Evolutionary conservation across 2,888 invertebrate genomes (phyloP), one percentile per base, ranked within the genome.

Genomic region (Herminia tarsipennalis): DNA sequence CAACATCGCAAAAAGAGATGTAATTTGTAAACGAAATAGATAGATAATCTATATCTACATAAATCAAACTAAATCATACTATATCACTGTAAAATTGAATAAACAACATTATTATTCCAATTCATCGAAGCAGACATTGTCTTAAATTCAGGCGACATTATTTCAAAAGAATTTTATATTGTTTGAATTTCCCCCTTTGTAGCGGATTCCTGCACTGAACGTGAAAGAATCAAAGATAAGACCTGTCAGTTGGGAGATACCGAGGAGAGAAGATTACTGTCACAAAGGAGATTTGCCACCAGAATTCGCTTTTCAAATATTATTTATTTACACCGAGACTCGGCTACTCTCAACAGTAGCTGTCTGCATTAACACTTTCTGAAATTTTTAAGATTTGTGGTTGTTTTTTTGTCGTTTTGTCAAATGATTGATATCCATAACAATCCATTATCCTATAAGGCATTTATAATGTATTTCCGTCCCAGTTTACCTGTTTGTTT

Each of bases 211-310:
- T 25, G 48, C 28, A 27, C 10, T 17, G 29, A 27, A 56, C 33
- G 43, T 25, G 35, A 17, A 46, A 36, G 60, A 65, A 56, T 60
- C 56, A 56, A 50, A 53, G 50, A 56, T 60, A 65, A 60, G 56
- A 53, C 30, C 61, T 51, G 62, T 60, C 66, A 56, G 46, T 48
- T 44, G 32, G 40, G 41, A 30, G 49, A 47, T 62, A 33, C 45
- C 13, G 22, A 29, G 44, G 37, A 35, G 38, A 30, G 47, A 48
- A 65, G 61, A 65, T 63, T 65, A 60, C 50, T 56, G 66, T 51
- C 62, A 60, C 53, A 44, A 53, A 60, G 61, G 14, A 60, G 33
- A 52, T 62, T 64, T 59, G 39, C 42, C 46, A 55, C 55, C 49
- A 40, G 38, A 51, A 46, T 52, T 49, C 41, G 32, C 28, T 32